phyloP scores from a whole-genome alignment of 2,113 vertebrate species.

The Suricata suricatta region DNA sequence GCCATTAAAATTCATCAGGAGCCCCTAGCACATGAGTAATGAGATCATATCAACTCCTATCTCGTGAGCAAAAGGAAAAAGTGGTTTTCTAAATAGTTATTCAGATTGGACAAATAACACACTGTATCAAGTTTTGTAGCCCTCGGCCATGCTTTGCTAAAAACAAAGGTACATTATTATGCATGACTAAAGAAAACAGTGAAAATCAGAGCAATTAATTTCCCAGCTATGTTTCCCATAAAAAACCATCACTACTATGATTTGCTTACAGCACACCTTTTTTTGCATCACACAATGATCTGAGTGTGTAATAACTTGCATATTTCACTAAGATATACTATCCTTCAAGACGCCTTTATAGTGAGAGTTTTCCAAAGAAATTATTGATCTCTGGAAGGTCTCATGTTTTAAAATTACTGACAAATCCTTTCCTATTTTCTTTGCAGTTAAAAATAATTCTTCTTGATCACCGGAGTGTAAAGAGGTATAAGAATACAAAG shows the following conservation, averaged over 20 bases:
- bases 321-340: slow-evolving; percentile 68
- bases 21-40: background rate
- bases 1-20: slow-evolving; percentile 31
- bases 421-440: slow-evolving; percentile 73
- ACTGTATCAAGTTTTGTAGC: slow-evolving; percentile 15
- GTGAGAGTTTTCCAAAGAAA: slow-evolving; percentile 65
- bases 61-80: slow-evolving; percentile 26
- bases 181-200: slow-evolving; percentile 41
- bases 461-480: slow-evolving; percentile 60
- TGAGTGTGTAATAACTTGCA: slow-evolving; percentile 60
- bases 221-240: slow-evolving; percentile 64
- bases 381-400: slow-evolving; percentile 63
- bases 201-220: slow-evolving; percentile 75
- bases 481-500: slow-evolving; percentile 58
- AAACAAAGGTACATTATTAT: slow-evolving; percentile 71
- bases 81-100: background rate
- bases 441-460: slow-evolving; percentile 71
- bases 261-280: slow-evolving; percentile 44
- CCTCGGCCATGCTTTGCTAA: background rate
- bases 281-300: slow-evolving; percentile 51
- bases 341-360: slow-evolving; percentile 64
- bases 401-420: slow-evolving; percentile 61
- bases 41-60: background rate
- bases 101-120: slow-evolving; percentile 46
- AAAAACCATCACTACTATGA: slow-evolving; percentile 44